These are phyloP conservation scores for Syndactyla subalaris DNA, from an alignment of 2,797 vertebrate species.

Conservation along the genomic window DNA sequence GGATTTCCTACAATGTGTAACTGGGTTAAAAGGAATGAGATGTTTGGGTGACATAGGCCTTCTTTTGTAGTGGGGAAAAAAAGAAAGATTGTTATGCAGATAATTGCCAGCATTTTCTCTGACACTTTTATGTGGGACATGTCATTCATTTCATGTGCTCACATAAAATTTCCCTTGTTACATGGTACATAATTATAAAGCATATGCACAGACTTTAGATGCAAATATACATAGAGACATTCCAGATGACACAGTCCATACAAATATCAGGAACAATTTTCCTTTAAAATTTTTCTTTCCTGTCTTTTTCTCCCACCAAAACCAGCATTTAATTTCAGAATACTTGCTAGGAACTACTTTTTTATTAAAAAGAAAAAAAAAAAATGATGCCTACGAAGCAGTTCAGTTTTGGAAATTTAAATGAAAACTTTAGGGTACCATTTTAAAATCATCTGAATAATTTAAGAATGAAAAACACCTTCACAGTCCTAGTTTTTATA, in stretches of 20 bases:
- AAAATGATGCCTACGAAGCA: background rate
- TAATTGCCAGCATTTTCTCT: conserved; percentile 18
- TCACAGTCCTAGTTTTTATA: background rate
- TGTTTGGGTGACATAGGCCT: background rate
- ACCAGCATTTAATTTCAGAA: background rate
- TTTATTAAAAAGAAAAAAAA: background rate
- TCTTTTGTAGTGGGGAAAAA: background rate
- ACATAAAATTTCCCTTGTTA: conserved; percentile 43
- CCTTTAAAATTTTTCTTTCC: background rate
- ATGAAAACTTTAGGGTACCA: background rate
- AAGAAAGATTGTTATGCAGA: background rate
- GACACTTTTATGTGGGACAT: conserved; percentile 34
- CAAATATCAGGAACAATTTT: conserved; percentile 18
- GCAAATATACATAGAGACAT: conserved; percentile 12
- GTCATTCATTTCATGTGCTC: conserved; percentile 13
- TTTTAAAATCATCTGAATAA: background rate
- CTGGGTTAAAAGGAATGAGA: conserved; percentile 8
- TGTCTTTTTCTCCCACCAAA: background rate
- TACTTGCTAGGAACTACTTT: background rate
- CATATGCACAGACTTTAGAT: conserved; percentile 30
- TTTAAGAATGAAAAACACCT: background rate
- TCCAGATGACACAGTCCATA: background rate
- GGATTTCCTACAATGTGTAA: conserved; percentile 49
- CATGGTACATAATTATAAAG: background rate
- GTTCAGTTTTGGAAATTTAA: background rate